Evolutionary conservation across 1,140 invertebrate genomes (phyloP), one percentile per base, ranked within the genome.

Genomic region (Aphelenchoides besseyi): DNA sequence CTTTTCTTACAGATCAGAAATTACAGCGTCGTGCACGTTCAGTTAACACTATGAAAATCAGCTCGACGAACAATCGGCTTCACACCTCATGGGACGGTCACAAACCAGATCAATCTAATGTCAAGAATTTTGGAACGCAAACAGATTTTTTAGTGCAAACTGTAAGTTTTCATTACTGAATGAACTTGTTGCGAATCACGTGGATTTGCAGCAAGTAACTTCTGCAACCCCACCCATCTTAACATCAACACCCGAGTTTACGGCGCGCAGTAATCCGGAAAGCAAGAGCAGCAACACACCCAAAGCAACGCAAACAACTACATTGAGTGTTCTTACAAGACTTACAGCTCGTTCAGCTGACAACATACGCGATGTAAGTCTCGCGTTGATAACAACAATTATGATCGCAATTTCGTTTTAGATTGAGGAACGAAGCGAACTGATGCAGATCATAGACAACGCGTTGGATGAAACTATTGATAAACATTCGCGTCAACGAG

Each of bases 391-490:
- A 18, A 74, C n/a, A 5, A 9, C 55, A 59, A 70, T 35, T 36
- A 54, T 1, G 26, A 71, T 68, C 12, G 8, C 18, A 55, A 64
- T 2, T 29, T 74, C 12, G 18, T 53, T 71, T 72, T 55, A 76
- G 72, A 33, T 68, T 9, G 74, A 71, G 52, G 41, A 77, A 35
- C 68, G 69, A 48, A 66, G 33, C 32, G 52, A 74, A 69, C 69
- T 77, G 12, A 28, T 78, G 9, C 67, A 74, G n/a, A 59, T 73
- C n/a, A 73, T 77, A 23, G 75, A 77, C 28, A 63, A 64, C 52
- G 75, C 75, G 3, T 63, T 77, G n/a, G 66, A 77, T 26, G 75
- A 77, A 70, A 77, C 75, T 9, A 77, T 77, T 62, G 75, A 77
- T 32, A 59, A 54, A 61, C 36, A 77, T 35, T 77, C 75, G 8